phyloP scores from a whole-genome alignment of 2,113 vertebrate genomes.

The Eubucco bourcierii region DNA sequence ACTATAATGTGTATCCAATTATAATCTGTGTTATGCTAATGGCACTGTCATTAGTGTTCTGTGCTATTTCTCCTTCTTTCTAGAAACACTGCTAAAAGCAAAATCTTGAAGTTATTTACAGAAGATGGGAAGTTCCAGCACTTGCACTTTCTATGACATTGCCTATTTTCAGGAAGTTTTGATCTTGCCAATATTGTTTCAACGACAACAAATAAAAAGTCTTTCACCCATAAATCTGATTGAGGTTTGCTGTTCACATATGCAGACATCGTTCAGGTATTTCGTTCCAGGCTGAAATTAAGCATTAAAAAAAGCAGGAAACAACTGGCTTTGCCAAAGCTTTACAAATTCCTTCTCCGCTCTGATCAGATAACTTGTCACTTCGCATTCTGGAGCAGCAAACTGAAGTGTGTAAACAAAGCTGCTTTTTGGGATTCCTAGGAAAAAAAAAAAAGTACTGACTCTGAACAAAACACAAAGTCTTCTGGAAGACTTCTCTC shows the following conservation, averaged over 20 bases:
- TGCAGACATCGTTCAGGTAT: background rate
- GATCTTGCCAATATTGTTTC: background rate
- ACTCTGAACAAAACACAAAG: background rate
- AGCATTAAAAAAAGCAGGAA: background rate
- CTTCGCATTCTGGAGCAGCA: background rate
- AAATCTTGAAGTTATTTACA: background rate
- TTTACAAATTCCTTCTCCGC: background rate
- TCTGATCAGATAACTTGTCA: background rate
- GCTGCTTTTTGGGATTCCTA: background rate
- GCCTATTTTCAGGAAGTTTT: background rate
- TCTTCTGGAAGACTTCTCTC: background rate
- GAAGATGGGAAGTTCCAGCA: background rate
- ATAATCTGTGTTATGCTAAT: constrained; percentile 25
- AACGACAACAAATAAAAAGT: background rate
- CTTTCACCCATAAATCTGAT: background rate
- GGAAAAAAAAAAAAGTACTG: background rate
- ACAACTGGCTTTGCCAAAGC: background rate
- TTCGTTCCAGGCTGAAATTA: background rate
- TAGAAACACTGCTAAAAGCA: background rate
- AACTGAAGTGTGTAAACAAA: constrained; percentile 16
- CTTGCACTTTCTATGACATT: background rate
- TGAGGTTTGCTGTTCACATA: background rate
- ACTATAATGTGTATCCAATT: constrained; percentile 1
- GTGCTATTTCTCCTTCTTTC: background rate
- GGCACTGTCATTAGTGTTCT: background rate